Percentiles rank a stretch among this genome's conserved stretches.
phyloP scores from a whole-genome alignment of 1,140 invertebrate genomes.

The Eufriesea mexicana region DNA sequence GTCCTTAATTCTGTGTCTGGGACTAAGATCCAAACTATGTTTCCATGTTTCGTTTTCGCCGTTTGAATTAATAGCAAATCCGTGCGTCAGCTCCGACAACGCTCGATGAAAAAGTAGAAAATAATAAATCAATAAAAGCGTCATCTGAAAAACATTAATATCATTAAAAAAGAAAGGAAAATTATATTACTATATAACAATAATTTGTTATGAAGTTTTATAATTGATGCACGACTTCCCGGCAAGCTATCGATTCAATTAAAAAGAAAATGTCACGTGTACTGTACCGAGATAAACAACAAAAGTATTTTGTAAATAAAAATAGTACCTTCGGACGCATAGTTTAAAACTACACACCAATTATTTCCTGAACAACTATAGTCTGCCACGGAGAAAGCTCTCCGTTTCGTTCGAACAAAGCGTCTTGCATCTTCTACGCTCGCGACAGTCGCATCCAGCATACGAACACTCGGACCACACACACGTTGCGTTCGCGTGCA shows the following conservation, averaged over 20 bases:
- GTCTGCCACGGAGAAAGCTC: constrained; percentile 47
- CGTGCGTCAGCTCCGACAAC: constrained; percentile 63
- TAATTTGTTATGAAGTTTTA: not conserved
- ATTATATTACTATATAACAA: not conserved
- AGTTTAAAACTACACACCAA: constrained; percentile 17
- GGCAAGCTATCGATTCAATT: not conserved
- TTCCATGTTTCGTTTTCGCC: constrained; percentile 73
- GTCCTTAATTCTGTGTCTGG: constrained; percentile 72
- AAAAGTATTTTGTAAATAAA: not conserved
- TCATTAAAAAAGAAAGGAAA: not conserved
- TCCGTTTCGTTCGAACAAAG: constrained; percentile 59
- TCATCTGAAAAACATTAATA: constrained; percentile 65
- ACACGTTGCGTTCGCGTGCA: constrained; percentile 56
- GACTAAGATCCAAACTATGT: constrained; percentile 60
- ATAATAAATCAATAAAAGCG: constrained; percentile 50
- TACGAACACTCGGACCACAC: constrained; percentile 71
- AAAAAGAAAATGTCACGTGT: constrained; percentile 59
- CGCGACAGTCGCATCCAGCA: constrained; percentile 61
- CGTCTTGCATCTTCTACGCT: constrained; percentile 68
- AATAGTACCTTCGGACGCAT: constrained; percentile 44
- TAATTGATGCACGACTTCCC: not conserved
- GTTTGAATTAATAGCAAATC: constrained; percentile 62
- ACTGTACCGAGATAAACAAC: constrained; percentile 44
- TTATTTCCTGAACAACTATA: constrained; percentile 8
- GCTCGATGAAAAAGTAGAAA: constrained; percentile 43